Evolutionary conservation across 2,113 vertebrate species (phyloP).

Genomic region (Lepidiolamprologus cunningtoni): DNA sequence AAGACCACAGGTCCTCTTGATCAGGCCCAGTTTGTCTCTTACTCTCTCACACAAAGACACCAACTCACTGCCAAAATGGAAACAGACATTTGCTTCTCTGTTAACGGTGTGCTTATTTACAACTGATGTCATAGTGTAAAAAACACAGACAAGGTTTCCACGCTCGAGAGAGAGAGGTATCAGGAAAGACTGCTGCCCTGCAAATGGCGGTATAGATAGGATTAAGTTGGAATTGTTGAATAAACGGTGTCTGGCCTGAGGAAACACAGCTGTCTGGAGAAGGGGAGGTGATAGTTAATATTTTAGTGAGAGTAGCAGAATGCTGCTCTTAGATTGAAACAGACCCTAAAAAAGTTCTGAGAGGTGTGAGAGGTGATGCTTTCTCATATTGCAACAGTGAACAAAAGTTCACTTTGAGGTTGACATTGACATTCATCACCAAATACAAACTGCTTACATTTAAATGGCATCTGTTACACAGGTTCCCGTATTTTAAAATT

Average conservation of each 20-base stretch:
- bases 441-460: neutral
- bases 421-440: neutral
- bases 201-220: neutral
- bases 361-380: neutral
- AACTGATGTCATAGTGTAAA: constrained; percentile 5
- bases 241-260: constrained; percentile 20
- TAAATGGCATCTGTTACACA: neutral
- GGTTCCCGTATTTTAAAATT: neutral
- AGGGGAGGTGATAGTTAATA: neutral
- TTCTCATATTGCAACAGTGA: neutral
- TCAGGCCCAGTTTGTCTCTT: neutral
- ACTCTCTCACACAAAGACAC: neutral
- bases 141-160: constrained; percentile 5
- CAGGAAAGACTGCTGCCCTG: neutral
- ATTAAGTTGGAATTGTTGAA: constrained; percentile 1
- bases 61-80: neutral
- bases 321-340: neutral
- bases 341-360: neutral
- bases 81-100: neutral
- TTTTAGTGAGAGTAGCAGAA: neutral
- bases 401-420: neutral
- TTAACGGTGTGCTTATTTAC: neutral
- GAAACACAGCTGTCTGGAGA: constrained; percentile 8
- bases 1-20: neutral
- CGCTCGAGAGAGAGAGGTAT: neutral